Percentiles rank a stretch among this genome's conserved stretches.
phyloP scores from a whole-genome alignment of 2,888 invertebrate species.

The Ecliptopera silaceata region DNA sequence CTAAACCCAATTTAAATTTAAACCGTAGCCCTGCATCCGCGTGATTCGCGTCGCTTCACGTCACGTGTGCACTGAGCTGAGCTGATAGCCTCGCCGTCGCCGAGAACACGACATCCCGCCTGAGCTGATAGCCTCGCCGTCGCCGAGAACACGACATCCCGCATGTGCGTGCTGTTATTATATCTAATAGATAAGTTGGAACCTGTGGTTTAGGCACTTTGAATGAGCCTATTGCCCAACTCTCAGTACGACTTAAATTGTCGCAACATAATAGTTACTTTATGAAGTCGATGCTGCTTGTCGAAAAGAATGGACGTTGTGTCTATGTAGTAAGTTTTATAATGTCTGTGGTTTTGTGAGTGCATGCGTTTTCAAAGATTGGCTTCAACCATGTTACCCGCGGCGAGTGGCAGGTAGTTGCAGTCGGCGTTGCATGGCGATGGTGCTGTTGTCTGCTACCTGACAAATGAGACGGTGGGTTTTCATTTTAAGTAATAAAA shows the following conservation, averaged over 20 bases:
- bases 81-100: no score
- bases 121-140: no score
- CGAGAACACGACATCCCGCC: constrained; percentile 1
- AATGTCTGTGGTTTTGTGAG: constrained; percentile 1
- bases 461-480: no score
- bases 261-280: not conserved
- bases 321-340: constrained; percentile 1
- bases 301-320: constrained; percentile 8
- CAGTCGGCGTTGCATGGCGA: constrained; percentile 12
- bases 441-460: constrained; percentile 19
- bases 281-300: not conserved
- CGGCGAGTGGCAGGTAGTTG: no score
- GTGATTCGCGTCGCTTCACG: constrained; percentile 10
- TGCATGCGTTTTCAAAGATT: constrained; percentile 20
- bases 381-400: constrained; percentile 14
- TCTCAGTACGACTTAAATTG: constrained; percentile 7
- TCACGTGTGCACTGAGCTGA: constrained; percentile 18
- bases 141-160: constrained; percentile 15
- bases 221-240: constrained; percentile 1
- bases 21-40: constrained; percentile 19
- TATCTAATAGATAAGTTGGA: constrained; percentile 20
- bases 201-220: constrained; percentile 23
- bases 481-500: no score
- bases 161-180: constrained; percentile 26
- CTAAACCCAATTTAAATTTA: constrained; percentile 8